These are phyloP conservation scores for Chrysocyon brachyurus DNA, from an alignment of 2,797 vertebrate genomes.

Conservation along the genomic window DNA sequence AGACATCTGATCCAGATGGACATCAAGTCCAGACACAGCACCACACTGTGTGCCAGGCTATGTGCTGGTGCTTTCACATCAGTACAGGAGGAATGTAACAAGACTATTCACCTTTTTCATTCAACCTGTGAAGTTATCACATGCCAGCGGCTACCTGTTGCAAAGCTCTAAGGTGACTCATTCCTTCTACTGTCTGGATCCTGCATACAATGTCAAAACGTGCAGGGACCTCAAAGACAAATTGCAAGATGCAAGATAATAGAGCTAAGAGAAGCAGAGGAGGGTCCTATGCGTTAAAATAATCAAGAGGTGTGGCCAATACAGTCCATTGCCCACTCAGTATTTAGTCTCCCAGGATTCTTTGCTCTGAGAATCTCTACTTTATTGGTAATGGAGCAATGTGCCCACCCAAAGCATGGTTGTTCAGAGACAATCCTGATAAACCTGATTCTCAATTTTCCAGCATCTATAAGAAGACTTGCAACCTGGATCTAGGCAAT, in stretches of 20 bases:
- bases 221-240: neutral
- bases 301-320: no score
- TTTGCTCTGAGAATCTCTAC: neutral
- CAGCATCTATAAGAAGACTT: neutral
- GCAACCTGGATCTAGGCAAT: neutral
- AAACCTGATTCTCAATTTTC: neutral
- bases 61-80: rapidly evolving
- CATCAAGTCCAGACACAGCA: neutral
- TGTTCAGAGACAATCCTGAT: neutral
- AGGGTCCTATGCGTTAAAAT: neutral
- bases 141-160: no score
- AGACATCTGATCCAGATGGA: neutral
- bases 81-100: no score
- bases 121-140: neutral
- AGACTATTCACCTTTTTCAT: neutral
- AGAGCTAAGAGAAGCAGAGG: neutral
- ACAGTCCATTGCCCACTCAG: rapidly evolving
- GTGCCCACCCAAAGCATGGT: neutral
- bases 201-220: neutral
- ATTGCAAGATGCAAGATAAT: neutral
- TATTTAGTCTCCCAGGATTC: neutral
- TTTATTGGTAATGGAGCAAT: neutral
- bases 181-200: neutral
- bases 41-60: rapidly evolving
- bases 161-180: rapidly evolving